phyloP scores from a whole-genome alignment of 2,797 vertebrate species.

The Allochrocebus solatus region DNA sequence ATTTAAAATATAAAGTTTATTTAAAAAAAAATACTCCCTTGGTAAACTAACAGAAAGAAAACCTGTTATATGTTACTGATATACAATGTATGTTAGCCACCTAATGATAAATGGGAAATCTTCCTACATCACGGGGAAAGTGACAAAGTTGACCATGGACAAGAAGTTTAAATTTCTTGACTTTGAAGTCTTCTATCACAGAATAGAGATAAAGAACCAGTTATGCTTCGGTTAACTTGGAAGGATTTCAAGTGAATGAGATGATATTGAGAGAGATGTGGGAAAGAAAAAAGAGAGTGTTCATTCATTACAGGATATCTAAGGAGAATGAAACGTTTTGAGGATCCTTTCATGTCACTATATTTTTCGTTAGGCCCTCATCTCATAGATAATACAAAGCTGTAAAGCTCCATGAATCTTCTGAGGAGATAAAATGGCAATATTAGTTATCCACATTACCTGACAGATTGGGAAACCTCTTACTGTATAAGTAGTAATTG shows the following conservation, averaged over 20 bases:
- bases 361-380: neutral
- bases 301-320: neutral
- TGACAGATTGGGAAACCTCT: neutral
- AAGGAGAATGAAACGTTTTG: neutral
- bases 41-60: neutral
- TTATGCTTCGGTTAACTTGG: neutral
- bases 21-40: neutral
- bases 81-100: neutral
- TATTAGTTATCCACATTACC: neutral
- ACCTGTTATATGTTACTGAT: neutral
- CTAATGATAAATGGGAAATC: neutral
- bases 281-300: neutral
- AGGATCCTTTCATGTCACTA: neutral
- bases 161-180: slow-evolving; percentile 24
- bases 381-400: neutral
- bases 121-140: neutral
- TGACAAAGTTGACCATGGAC: neutral
- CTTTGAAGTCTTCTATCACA: neutral
- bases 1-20: neutral
- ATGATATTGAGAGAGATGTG: neutral
- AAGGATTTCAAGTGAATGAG: neutral
- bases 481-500: neutral
- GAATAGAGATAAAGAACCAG: neutral
- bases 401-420: neutral
- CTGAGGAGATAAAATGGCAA: neutral